Conservation (phyloP, 2,797 vertebrate species). For the Tauraco hartlaubi region DNA sequence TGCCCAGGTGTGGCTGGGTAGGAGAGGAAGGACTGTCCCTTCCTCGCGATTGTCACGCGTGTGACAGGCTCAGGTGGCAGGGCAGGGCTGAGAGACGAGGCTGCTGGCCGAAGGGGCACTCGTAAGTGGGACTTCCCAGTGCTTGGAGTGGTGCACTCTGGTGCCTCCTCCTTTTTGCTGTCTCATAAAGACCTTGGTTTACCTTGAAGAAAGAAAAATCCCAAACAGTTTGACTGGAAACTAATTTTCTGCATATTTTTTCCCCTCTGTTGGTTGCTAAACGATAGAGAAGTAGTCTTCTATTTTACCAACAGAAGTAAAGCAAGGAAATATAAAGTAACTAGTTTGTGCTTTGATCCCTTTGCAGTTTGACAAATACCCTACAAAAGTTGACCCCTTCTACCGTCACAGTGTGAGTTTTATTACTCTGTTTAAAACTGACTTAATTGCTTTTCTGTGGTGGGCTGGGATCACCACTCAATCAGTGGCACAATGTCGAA, state of each 20-base stretch:
- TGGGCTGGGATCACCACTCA: constrained; percentile 70
- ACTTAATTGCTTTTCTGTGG: constrained; percentile 70
- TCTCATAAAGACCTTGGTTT: neutral
- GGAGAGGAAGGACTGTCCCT: neutral
- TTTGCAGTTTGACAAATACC: constrained; percentile 99
- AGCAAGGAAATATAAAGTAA: constrained; percentile 72
- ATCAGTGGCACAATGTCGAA: constrained; percentile 35
- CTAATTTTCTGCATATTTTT: neutral
- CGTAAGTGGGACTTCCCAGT: neutral
- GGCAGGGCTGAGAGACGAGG: neutral
- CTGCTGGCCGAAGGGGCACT: neutral
- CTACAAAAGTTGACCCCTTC: constrained; percentile 98
- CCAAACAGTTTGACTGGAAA: neutral
- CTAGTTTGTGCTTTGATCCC: constrained; percentile 87
- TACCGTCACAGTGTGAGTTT: constrained; percentile 99
- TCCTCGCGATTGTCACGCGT: fast-evolving
- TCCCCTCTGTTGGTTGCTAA: constrained; percentile 25
- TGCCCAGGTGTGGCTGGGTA: neutral
- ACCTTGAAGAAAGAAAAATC: neutral
- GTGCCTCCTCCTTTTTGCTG: neutral
- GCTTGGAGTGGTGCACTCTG: neutral
- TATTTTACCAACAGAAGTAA: constrained; percentile 40
- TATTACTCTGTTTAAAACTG: constrained; percentile 66
- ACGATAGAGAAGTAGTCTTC: neutral
- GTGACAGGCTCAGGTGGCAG: neutral